Conservation (phyloP, 2,797 vertebrate species). For the Clarias platycephalus region DNA sequence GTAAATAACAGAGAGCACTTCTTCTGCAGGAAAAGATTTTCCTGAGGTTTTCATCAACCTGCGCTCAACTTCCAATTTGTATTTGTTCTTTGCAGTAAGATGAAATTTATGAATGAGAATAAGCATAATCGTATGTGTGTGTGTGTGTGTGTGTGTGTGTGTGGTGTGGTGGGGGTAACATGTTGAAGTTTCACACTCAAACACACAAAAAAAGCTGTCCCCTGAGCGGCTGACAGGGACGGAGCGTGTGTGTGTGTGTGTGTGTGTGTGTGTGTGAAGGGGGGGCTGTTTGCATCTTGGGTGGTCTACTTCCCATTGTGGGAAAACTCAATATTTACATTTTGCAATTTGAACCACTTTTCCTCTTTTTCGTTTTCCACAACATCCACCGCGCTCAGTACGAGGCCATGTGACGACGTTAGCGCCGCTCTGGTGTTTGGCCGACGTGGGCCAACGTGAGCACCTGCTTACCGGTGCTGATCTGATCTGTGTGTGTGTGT, state of each 20-base stretch:
- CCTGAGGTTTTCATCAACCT: not conserved
- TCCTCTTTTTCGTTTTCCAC: constrained; percentile 80
- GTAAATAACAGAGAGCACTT: not conserved
- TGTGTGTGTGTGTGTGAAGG: constrained; percentile 41
- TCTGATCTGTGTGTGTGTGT: not conserved
- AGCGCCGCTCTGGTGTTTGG: constrained; percentile 21
- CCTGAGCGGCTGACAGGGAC: constrained; percentile 65
- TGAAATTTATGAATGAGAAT: not conserved
- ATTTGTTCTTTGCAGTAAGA: not conserved
- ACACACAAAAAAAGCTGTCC: constrained; percentile 69
- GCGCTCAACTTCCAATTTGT: not conserved
- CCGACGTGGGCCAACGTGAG: constrained; percentile 54
- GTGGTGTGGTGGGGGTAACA: constrained; percentile 19
- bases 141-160: constrained; percentile 17
- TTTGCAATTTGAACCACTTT: constrained; percentile 84
- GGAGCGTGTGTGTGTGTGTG: constrained; percentile 10
- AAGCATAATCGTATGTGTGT: not conserved
- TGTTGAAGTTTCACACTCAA: constrained; percentile 67
- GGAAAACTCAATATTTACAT: constrained; percentile 88
- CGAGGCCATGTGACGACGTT: constrained; percentile 49
- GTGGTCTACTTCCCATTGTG: constrained; percentile 83
- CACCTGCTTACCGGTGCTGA: constrained; percentile 69
- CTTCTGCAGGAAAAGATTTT: not conserved
- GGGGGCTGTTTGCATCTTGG: constrained; percentile 81
- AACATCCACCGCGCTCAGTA: constrained; percentile 73